A percentile compares a stretch with the other conserved stretches of the same genome.
These are phyloP conservation scores for Dinocampus coccinellae DNA, from an alignment of 2,888 invertebrate species.

Conservation along the genomic window DNA sequence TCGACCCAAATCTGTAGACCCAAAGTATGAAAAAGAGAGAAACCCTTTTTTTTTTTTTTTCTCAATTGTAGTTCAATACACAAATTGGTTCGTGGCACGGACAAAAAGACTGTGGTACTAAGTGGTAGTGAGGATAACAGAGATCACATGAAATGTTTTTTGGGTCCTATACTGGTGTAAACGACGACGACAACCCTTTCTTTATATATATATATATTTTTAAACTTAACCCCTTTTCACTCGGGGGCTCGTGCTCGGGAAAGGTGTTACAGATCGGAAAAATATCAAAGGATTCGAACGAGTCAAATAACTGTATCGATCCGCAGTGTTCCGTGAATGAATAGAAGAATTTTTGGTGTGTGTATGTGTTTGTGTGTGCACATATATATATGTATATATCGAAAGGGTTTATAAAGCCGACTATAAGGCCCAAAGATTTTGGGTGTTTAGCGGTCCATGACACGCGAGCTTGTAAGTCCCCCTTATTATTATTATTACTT, in stretches of 20 bases:
- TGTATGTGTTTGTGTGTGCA: too few species aligned
- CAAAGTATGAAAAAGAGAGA: constrained; percentile 21
- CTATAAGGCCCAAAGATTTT: constrained; percentile 29
- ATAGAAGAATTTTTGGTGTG: constrained; percentile 11
- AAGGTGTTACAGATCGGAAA: constrained; percentile 63
- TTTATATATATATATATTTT: constrained; percentile 5
- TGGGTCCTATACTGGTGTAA: constrained; percentile 8
- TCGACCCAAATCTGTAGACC: constrained; percentile 56
- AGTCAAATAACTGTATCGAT: constrained; percentile 38
- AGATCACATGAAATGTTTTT: constrained; percentile 1
- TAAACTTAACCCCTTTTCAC: constrained; percentile 45
- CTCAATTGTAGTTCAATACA: constrained; percentile 67
- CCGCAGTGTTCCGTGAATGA: constrained; percentile 24
- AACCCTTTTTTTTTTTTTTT: constrained; percentile 50
- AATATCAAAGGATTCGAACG: constrained; percentile 50
- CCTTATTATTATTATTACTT: constrained; percentile 3
- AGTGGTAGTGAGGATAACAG: neutral
- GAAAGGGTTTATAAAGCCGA: constrained; percentile 21
- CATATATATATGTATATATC: neutral
- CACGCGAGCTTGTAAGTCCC: constrained; percentile 30
- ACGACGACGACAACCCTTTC: constrained; percentile 10
- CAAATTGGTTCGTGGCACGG: constrained; percentile 62
- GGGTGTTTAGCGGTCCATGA: constrained; percentile 33
- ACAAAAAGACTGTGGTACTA: constrained; percentile 45
- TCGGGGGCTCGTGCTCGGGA: constrained; percentile 45